These are phyloP conservation scores for Entomobrya multifasciata DNA, from an alignment of 2,888 invertebrate species.

Conservation along the genomic window DNA sequence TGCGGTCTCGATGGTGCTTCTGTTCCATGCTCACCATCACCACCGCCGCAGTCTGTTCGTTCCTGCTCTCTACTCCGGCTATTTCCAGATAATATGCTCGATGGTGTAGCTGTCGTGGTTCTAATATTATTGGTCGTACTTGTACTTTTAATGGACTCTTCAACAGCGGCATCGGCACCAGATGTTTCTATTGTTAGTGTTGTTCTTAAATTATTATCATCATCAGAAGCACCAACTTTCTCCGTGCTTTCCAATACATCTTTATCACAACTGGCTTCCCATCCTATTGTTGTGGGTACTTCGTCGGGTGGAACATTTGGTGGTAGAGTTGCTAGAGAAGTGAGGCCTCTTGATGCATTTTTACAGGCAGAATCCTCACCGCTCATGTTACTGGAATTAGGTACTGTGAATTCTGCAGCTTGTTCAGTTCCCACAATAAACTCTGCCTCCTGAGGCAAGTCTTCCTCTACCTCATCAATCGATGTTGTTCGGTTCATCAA, in stretches of 20 bases:
- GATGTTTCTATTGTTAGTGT: conserved; percentile 18
- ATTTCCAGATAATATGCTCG: conserved; percentile 16
- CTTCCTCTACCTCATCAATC: conserved; percentile 80
- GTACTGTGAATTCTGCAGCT: conserved; percentile 17
- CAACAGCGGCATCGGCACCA: conserved; percentile 43
- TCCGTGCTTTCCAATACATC: not conserved
- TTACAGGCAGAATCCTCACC: conserved; percentile 14
- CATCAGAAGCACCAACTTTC: conserved; percentile 8
- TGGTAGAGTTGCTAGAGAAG: not conserved
- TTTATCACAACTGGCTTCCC: not conserved
- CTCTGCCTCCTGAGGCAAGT: conserved; percentile 77
- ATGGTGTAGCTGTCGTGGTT: conserved; percentile 7
- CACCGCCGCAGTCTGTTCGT: conserved; percentile 12
- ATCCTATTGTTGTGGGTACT: not conserved
- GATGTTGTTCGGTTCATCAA: conserved; percentile 79
- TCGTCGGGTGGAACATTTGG: not conserved
- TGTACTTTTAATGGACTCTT: conserved; percentile 47
- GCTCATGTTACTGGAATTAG: conserved; percentile 28
- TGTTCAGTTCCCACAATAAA: conserved; percentile 44
- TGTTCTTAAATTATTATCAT: conserved; percentile 34
- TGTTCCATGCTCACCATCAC: conserved; percentile 2
- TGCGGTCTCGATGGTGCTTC: conserved; percentile 75
- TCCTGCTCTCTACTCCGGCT: not conserved
- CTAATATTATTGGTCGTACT: not conserved
- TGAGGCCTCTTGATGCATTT: not conserved